These are phyloP conservation scores for Dolichotis patagonum DNA, from an alignment of 2,113 vertebrate species.

Conservation along the genomic window DNA sequence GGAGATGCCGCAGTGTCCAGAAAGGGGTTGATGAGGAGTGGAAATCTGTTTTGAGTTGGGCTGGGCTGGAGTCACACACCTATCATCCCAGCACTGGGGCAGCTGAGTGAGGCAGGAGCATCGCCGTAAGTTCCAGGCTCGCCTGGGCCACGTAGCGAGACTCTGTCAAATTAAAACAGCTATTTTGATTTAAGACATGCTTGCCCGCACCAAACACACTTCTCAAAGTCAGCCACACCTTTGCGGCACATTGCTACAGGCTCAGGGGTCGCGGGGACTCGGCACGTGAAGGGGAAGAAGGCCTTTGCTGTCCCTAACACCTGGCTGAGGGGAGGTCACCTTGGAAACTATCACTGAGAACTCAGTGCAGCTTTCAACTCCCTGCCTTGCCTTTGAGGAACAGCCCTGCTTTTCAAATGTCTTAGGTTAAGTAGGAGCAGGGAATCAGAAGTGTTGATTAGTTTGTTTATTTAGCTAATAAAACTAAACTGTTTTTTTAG, in stretches of 20 bases:
- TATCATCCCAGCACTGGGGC: not conserved
- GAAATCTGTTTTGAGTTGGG: not conserved
- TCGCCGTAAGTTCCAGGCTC: not conserved
- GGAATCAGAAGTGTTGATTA: constrained; percentile 52
- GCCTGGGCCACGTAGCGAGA: not conserved
- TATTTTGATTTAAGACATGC: not conserved
- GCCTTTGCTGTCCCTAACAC: not conserved
- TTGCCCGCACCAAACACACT: not conserved
- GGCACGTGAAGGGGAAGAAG: not conserved
- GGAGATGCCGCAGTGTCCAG: not conserved
- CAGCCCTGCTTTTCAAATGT: constrained; percentile 18
- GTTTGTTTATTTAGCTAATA: constrained; percentile 60
- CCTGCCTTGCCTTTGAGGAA: constrained; percentile 47
- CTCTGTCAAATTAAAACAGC: not conserved
- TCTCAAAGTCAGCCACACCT: not conserved
- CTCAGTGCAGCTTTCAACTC: not conserved
- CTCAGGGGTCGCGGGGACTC: not conserved
- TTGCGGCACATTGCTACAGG: not conserved
- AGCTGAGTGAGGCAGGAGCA: not conserved
- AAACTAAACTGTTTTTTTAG: constrained; percentile 68
- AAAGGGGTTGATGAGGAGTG: not conserved
- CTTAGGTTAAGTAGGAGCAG: constrained; percentile 38
- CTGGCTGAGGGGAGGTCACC: not conserved
- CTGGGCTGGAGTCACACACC: not conserved
- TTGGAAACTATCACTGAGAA: constrained; percentile 51